phyloP scores from a whole-genome alignment of 2,888 invertebrate genomes.

The Nudaria mundana region DNA sequence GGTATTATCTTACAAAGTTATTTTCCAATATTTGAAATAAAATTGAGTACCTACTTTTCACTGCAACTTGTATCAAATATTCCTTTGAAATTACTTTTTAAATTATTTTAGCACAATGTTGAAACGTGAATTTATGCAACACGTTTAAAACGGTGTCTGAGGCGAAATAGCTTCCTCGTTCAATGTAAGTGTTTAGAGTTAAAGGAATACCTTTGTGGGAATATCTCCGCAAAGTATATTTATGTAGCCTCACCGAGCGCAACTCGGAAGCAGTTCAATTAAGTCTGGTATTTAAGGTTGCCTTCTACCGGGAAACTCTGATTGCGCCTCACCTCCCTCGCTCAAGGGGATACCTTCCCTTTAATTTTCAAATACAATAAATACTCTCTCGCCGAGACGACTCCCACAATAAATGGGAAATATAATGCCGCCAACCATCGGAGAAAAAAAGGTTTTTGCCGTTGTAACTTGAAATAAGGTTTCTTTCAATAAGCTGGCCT shows the following conservation, averaged over 20 bases:
- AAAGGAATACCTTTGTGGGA: conserved; percentile 66
- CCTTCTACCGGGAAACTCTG: conserved; percentile 70
- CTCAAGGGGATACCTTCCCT: conserved; percentile 65
- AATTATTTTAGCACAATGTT: too few relatives aligned
- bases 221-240: conserved; percentile 70
- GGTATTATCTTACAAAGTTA: too few relatives aligned
- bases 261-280: conserved; percentile 78
- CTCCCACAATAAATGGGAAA: conserved; percentile 40
- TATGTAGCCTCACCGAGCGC: conserved; percentile 61
- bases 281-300: conserved; percentile 79
- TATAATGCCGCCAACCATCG: too few relatives aligned
- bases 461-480: too few relatives aligned
- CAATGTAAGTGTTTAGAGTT: conserved; percentile 48
- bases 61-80: too few relatives aligned
- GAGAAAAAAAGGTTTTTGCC: too few relatives aligned
- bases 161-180: conserved; percentile 28
- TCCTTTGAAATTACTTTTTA: conserved; percentile 40
- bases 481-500: too few relatives aligned
- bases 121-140: conserved; percentile 24
- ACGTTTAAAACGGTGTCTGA: conserved; percentile 26
- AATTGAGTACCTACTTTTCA: too few relatives aligned
- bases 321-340: conserved; percentile 61
- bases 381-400: conserved; percentile 59
- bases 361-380: conserved; percentile 78
- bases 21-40: too few relatives aligned